Evolutionary conservation across 2,888 invertebrate species (phyloP), one percentile per base, ranked within the genome.

Genomic region (Parnassius orleans): DNA sequence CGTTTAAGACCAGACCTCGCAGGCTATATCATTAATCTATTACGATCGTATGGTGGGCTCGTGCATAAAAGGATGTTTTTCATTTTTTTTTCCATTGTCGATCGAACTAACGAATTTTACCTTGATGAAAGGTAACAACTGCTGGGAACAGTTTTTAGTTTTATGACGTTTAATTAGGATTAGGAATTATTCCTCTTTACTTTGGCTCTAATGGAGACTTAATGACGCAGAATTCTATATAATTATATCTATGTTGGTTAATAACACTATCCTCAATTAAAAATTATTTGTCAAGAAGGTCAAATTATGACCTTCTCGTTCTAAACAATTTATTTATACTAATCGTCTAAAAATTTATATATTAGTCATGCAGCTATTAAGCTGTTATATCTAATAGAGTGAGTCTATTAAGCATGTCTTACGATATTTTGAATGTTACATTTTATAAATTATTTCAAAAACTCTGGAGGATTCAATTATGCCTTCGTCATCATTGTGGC

Each of bases 11-110:
- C 86, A 83, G 82, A 81, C 79, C 69, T 82, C 76, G 77, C 81
- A 81, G 80, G 81, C 87, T 80, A 81, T 88, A 89, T 89, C 90
- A 90, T 90, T 90, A 89, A 90, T 90, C 89, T 90, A 90, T 90
- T 90, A 89, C 84, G 75, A 74, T 76, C 79, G 80, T 80, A 80
- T 74, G 80, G 78, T 80, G 80, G 80, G 80, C 83, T 82, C 79
- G 80, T 79, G 82, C 77, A 81, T 80, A 79, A 81, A 80, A 76
- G 77, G 77, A 78, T 72, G 80, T 79, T 80, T 72, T 78, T 79
- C 75, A 74, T 81, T 56, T 61, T 84, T 79, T 68, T 79, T 68
- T 64, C 71, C 71, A 68, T 61, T 72, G 72, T 73, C 67, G 73
- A 33, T 81, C 77, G 77, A 69, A 77, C n/a, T 15, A 48, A 48